These are phyloP conservation scores for Panagrolaimus sp. DNA, from an alignment of 1,140 invertebrate genomes.

Conservation along the genomic window DNA sequence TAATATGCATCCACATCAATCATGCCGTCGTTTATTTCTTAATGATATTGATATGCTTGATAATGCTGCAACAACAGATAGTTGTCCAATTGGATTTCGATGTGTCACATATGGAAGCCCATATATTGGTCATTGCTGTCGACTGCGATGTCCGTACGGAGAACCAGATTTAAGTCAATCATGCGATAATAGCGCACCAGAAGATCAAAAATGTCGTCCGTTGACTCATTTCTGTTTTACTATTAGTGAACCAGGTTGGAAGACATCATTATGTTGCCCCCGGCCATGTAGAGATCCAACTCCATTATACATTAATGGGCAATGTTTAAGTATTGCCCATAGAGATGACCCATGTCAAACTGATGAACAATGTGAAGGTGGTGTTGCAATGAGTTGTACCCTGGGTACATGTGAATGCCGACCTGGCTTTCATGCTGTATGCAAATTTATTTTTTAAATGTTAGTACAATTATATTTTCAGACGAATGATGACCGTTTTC, in stretches of 20 bases:
- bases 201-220: slow-evolving; percentile 57
- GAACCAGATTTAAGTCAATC: slow-evolving; percentile 59
- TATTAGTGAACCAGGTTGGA: slow-evolving; percentile 58
- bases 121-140: slow-evolving; percentile 59
- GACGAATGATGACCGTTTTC: slow-evolving; percentile 58
- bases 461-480: slow-evolving; percentile 27
- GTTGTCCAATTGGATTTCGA: slow-evolving; percentile 57
- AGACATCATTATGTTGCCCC: slow-evolving; percentile 57
- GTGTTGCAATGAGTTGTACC: slow-evolving; percentile 53
- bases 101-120: slow-evolving; percentile 59
- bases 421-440: slow-evolving; percentile 38
- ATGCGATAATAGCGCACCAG: slow-evolving; percentile 53
- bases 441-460: slow-evolving; percentile 28
- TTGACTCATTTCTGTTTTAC: slow-evolving; percentile 59
- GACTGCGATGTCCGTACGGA: slow-evolving; percentile 55
- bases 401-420: slow-evolving; percentile 46
- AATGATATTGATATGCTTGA: slow-evolving; percentile 59
- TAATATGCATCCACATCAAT: slow-evolving; percentile 54
- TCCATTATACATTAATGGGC: slow-evolving; percentile 57
- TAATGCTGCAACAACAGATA: slow-evolving; percentile 59
- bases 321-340: slow-evolving; percentile 52
- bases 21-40: slow-evolving; percentile 56
- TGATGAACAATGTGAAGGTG: slow-evolving; percentile 57
- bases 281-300: slow-evolving; percentile 57
- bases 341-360: slow-evolving; percentile 50